Evolutionary conservation across 92 coral and sea anemone genomes (phyloP), one percentile per base, ranked within the genome.

Genomic region (Palythoa grandiflora): DNA sequence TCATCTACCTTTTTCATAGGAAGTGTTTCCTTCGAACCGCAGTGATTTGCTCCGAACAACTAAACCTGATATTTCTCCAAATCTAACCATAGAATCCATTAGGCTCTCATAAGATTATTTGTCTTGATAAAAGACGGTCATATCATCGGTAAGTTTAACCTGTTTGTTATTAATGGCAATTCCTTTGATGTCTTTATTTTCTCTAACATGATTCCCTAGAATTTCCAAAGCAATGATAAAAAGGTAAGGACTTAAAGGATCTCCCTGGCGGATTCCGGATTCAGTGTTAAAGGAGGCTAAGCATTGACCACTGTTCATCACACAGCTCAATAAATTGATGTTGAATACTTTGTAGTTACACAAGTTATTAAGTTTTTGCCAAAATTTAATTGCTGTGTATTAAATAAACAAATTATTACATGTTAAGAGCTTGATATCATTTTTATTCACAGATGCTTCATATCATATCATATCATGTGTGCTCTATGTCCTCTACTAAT

Each of bases 141-240:
- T 44, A 44, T 44, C 50, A 2, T 44, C 6, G 50, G 50, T 6
- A 44, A 72, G 77, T 72, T 1, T n/a, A n/a, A 38, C 20, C 47
- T 39, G 51, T 9, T 38, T 36, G 17, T 72, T 38, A 37, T 72
- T 72, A 60, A 60, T 60, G 68, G 68, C 0, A 6, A 66, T 87
- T 39, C 85, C 85, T 78, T 48, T 76, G 35, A 87, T 87, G 53
- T 77, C 76, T 51, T 61, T 77, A 44, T 77, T 79, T 63, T 87
- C 75, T 48, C 77, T 74, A 44, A 77, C 77, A 72, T 63, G 38
- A 55, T 83, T 75, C 2, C 86, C 85, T 16, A 78, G 78, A 36
- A 61, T 72, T 60, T 78, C 77, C 38, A 87, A 20, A 55, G 77
- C 77, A 13, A 87, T 48, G 14, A 87, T 87, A 9, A 87, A 87